Conservation (phyloP, 2,888 invertebrate genomes). For the Sinhomidia bicolor region DNA sequence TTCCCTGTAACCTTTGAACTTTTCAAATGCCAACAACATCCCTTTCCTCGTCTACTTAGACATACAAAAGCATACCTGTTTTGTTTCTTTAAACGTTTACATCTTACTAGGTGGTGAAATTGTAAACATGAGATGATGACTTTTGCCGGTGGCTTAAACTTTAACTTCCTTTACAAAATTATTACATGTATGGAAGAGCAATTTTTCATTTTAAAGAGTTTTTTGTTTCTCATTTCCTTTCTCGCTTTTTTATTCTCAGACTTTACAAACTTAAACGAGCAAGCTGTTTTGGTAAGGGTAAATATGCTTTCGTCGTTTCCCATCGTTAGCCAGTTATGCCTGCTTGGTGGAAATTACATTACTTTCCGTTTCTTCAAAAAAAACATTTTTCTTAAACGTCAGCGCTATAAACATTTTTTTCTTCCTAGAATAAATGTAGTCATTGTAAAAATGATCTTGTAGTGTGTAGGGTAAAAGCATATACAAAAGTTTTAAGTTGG, state of each 20-base stretch:
- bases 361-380: background rate
- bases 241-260: conserved; percentile 15
- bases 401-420: background rate
- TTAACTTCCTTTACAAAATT: conserved; percentile 18
- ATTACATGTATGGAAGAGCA: conserved; percentile 19
- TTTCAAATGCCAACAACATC: no score
- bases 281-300: background rate
- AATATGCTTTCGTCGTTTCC: conserved; percentile 27
- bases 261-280: background rate
- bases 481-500: background rate
- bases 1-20: no score
- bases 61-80: no score
- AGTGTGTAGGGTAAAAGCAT: background rate
- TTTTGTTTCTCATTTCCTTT: conserved; percentile 46
- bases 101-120: no score
- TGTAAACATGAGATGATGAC: background rate
- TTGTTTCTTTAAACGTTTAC: no score
- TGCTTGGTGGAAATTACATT: background rate
- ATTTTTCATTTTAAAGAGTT: conserved; percentile 47
- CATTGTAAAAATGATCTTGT: background rate
- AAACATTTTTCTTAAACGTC: background rate
- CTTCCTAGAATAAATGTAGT: background rate
- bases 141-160: conserved; percentile 13
- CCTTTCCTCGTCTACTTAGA: no score
- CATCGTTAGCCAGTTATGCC: conserved; percentile 27